Conservation (phyloP, 2,797 vertebrate genomes). For the Bovichtus variegatus region DNA sequence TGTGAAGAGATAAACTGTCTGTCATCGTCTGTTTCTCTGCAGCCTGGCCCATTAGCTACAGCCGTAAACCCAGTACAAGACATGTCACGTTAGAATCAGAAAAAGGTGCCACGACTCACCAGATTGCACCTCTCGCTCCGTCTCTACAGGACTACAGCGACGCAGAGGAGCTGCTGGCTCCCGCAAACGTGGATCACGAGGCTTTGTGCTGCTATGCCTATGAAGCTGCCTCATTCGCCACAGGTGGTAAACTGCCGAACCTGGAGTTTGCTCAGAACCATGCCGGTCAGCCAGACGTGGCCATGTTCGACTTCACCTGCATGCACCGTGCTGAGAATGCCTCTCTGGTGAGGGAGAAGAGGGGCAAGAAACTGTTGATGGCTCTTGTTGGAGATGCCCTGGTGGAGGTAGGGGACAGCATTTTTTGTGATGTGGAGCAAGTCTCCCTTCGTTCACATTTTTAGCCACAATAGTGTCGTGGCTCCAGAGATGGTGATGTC, state of each 20-base stretch:
- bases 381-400: conserved; percentile 94
- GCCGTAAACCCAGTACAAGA: conserved; percentile 4
- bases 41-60: background rate
- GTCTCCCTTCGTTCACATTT: background rate
- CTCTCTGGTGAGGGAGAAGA: conserved; percentile 89
- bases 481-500: background rate
- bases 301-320: conserved; percentile 96
- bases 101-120: conserved; percentile 22
- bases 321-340: conserved; percentile 95
- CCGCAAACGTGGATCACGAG: conserved; percentile 85
- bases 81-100: conserved; percentile 17
- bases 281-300: conserved; percentile 85
- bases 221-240: conserved; percentile 92
- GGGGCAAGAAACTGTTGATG: conserved; percentile 87
- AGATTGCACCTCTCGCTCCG: background rate
- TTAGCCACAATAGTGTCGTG: accelerated
- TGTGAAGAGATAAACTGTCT: conserved; percentile 4
- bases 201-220: conserved; percentile 89
- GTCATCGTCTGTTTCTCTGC: conserved; percentile 12
- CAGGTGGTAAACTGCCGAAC: conserved; percentile 86
- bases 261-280: conserved; percentile 89
- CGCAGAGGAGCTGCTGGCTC: conserved; percentile 87
- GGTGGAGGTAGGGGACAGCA: conserved; percentile 88
- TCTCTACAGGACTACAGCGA: conserved; percentile 86
- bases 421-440: background rate